phyloP scores from a whole-genome alignment of 1,140 invertebrate genomes.

The Drosophila bifasciata region DNA sequence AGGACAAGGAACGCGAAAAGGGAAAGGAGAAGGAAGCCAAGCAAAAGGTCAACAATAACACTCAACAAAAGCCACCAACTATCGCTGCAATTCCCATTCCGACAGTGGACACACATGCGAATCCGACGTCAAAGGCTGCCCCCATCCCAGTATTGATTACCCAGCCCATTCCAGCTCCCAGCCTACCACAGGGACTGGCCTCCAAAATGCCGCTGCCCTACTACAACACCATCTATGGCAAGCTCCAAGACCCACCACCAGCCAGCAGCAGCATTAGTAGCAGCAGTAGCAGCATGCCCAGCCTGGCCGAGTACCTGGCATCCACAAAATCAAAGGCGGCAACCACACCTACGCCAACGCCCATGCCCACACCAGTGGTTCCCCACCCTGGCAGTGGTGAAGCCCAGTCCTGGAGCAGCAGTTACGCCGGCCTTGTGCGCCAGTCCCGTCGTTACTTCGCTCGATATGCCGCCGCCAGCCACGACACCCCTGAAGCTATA shows the following conservation, averaged over 20 bases:
- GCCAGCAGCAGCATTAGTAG: neutral
- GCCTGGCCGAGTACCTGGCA: conserved; percentile 64
- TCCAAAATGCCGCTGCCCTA: conserved; percentile 55
- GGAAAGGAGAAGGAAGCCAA: conserved; percentile 29
- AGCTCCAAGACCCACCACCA: conserved; percentile 58
- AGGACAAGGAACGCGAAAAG: conserved; percentile 42
- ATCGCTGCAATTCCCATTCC: neutral
- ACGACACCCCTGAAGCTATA: conserved; percentile 65
- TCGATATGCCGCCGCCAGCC: conserved; percentile 59
- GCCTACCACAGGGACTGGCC: neutral
- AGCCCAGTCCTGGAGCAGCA: neutral
- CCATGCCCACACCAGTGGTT: neutral
- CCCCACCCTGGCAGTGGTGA: too few species aligned
- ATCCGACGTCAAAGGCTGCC: conserved; percentile 30
- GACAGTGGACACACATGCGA: neutral
- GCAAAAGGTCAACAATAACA: conserved; percentile 18
- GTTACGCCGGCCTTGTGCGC: neutral
- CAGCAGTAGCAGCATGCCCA: conserved; percentile 53
- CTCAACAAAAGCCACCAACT: conserved; percentile 22
- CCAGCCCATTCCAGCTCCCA: conserved; percentile 24
- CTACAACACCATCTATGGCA: conserved; percentile 81
- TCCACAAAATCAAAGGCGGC: conserved; percentile 52
- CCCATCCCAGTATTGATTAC: conserved; percentile 47
- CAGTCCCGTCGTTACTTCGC: neutral
- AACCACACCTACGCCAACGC: conserved; percentile 1